phyloP scores from a whole-genome alignment of 2,888 invertebrate genomes.

The Arenicola marina region DNA sequence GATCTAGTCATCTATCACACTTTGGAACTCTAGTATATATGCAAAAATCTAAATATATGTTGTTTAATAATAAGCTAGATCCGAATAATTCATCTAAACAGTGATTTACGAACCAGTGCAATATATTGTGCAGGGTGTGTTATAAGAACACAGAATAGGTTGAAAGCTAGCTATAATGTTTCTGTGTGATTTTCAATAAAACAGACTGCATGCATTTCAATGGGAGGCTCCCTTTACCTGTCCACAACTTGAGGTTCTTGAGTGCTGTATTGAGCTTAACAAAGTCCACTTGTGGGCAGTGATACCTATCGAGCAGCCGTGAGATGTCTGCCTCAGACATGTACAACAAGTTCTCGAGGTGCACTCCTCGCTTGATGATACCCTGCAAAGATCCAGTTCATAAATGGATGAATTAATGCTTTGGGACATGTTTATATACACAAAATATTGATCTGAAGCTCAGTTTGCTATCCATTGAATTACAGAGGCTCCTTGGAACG shows the following conservation, averaged over 20 bases:
- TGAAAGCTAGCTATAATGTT: too few relatives aligned
- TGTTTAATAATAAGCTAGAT: too few relatives aligned
- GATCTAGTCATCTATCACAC: too few relatives aligned
- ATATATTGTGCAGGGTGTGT: too few relatives aligned
- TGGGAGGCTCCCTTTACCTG: conserved; percentile 66
- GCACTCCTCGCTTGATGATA: conserved; percentile 55
- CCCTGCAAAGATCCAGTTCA: conserved; percentile 64
- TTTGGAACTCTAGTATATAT: too few relatives aligned
- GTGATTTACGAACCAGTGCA: too few relatives aligned
- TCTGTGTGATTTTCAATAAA: neutral
- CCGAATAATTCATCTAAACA: too few relatives aligned
- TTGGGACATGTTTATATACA: neutral
- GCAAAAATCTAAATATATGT: too few relatives aligned
- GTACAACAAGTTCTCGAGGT: conserved; percentile 81
- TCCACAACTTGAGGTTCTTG: conserved; percentile 82
- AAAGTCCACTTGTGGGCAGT: conserved; percentile 79
- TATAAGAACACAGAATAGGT: too few relatives aligned
- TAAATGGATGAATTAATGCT: neutral
- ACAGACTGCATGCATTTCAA: conserved; percentile 2
- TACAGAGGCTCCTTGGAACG: too few relatives aligned
- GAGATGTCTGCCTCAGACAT: conserved; percentile 82
- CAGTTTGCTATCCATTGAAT: too few relatives aligned
- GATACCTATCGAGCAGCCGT: conserved; percentile 71
- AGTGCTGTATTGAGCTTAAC: conserved; percentile 81
- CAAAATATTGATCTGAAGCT: conserved; percentile 1